phyloP scores from a whole-genome alignment of 2,113 vertebrate genomes.

The Gymnarchus niloticus region DNA sequence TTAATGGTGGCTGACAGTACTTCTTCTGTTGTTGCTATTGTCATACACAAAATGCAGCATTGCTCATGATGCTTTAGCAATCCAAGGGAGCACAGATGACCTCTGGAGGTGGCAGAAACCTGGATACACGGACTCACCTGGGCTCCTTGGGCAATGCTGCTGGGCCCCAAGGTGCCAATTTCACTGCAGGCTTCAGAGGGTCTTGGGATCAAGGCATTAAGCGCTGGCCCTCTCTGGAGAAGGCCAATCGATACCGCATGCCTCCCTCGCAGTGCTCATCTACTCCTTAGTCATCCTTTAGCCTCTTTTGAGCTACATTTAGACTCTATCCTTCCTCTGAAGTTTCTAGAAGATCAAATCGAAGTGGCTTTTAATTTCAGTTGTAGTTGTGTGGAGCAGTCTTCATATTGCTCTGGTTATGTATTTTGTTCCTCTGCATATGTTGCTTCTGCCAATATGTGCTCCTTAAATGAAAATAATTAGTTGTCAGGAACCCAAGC shows the following conservation, averaged over 20 bases:
- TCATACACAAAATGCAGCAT: too few relatives aligned
- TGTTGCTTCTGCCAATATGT: background rate
- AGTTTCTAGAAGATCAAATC: too few relatives aligned
- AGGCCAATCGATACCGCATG: background rate
- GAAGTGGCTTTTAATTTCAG: too few relatives aligned
- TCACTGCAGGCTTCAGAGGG: constrained; percentile 34
- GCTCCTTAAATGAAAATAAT: constrained; percentile 3
- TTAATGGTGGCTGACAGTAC: background rate
- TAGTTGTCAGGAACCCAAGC: background rate
- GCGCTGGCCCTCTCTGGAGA: background rate
- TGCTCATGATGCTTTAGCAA: too few relatives aligned
- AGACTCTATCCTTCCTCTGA: background rate
- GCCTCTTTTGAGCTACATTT: constrained; percentile 3
- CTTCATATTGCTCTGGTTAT: background rate
- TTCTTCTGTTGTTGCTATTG: too few relatives aligned
- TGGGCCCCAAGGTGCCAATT: constrained; percentile 13
- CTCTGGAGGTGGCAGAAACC: too few relatives aligned
- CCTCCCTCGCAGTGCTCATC: background rate
- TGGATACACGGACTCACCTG: too few relatives aligned
- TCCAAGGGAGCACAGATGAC: too few relatives aligned
- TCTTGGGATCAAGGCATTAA: background rate
- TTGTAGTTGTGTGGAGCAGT: background rate
- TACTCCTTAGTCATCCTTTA: background rate
- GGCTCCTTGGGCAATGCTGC: too few relatives aligned
- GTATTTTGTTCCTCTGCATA: background rate